Evolutionary conservation across 2,888 invertebrate species (phyloP).

Genomic region (Brachylomia viminalis): DNA sequence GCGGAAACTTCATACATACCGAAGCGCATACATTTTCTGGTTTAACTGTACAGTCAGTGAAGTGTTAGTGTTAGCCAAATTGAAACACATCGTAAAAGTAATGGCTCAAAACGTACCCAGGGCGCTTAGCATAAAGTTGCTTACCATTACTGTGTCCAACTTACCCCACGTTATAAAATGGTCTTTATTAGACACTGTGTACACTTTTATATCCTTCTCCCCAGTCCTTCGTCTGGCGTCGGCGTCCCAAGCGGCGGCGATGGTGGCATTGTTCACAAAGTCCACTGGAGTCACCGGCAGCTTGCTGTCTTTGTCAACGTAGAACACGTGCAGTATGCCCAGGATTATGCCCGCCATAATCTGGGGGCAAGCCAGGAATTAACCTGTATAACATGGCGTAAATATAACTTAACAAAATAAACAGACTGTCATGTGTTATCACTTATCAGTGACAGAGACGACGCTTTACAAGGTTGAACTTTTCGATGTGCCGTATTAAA

Average conservation of each 20-base stretch:
- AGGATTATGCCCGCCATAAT: constrained; percentile 35
- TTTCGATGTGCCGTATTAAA: too few relatives aligned
- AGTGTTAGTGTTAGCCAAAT: not conserved
- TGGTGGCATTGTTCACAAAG: constrained; percentile 54
- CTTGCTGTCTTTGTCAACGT: constrained; percentile 11
- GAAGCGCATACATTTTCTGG: not conserved
- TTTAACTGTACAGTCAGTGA: not conserved
- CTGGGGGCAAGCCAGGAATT: constrained; percentile 2
- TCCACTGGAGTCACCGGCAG: constrained; percentile 51
- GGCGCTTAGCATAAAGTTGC: not conserved
- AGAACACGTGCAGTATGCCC: constrained; percentile 45
- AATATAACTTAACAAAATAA: not conserved
- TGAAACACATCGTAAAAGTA: not conserved
- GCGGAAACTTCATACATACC: not conserved
- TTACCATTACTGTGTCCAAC: constrained; percentile 6
- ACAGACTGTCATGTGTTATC: too few relatives aligned
- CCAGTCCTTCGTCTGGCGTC: not conserved
- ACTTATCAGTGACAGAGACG: too few relatives aligned
- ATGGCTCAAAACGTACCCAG: not conserved
- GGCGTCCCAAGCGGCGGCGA: constrained; percentile 53
- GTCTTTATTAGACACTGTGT: constrained; percentile 50
- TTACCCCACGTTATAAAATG: constrained; percentile 42
- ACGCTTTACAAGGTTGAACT: too few relatives aligned
- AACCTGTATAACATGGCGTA: not conserved
- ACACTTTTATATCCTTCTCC: constrained; percentile 33